These are phyloP conservation scores for Oligia strigilis DNA, from an alignment of 2,888 invertebrate species.

Conservation along the genomic window DNA sequence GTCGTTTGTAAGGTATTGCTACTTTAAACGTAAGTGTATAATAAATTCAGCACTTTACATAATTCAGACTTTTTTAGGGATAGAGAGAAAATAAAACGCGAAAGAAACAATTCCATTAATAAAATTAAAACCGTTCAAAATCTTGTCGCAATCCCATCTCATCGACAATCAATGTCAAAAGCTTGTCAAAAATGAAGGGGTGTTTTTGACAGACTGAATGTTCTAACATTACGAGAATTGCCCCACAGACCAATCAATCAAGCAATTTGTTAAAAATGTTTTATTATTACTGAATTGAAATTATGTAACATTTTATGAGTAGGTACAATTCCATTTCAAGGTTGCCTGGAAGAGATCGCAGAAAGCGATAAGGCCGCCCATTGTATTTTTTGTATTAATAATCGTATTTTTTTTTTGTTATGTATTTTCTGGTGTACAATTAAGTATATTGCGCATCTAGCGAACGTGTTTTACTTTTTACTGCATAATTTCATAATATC, in stretches of 20 bases:
- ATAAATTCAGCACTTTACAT: neutral
- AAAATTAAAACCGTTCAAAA: neutral
- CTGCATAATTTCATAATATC: neutral
- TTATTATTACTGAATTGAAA: neutral
- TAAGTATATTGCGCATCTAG: neutral
- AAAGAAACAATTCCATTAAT: no score
- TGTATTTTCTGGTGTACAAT: no score
- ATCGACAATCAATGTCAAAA: neutral
- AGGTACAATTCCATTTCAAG: no score
- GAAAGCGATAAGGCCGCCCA: no score
- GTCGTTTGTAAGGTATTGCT: neutral
- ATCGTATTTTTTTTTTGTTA: no score
- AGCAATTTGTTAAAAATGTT: neutral
- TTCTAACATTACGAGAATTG: neutral
- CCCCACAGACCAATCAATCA: neutral
- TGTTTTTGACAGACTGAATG: neutral
- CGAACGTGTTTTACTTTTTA: neutral
- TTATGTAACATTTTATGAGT: neutral
- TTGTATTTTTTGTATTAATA: no score
- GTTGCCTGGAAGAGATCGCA: no score
- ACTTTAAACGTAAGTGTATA: neutral
- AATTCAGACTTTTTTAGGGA: neutral
- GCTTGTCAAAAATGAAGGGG: neutral
- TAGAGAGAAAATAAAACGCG: neutral
- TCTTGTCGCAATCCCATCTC: neutral